Conservation (phyloP, 37 sponge, comb jelly and placozoan species). For the Amphimedon queenslandica region DNA sequence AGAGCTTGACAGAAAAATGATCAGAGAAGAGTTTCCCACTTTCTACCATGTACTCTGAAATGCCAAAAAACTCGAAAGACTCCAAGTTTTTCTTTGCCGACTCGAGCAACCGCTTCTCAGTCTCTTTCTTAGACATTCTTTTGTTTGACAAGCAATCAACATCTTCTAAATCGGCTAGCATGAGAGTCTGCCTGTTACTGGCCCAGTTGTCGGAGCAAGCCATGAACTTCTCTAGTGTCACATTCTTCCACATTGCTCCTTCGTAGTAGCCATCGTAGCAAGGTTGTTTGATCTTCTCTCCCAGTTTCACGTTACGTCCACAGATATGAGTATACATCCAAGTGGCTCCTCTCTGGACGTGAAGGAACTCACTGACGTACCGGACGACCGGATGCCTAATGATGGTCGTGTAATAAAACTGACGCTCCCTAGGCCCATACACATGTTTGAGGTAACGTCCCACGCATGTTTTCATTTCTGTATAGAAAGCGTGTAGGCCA, state of each 20-base stretch:
- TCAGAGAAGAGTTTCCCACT: conserved; percentile 61
- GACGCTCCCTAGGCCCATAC: neutral
- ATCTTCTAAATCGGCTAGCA: conserved; percentile 63
- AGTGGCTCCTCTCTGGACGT: conserved; percentile 69
- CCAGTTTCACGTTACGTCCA: conserved; percentile 17
- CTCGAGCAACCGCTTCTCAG: conserved; percentile 26
- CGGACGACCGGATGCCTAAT: conserved; percentile 75
- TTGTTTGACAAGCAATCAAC: conserved; percentile 49
- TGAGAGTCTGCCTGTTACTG: conserved; percentile 72
- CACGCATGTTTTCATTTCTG: conserved; percentile 63
- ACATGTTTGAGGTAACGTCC: conserved; percentile 10
- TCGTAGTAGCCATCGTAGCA: conserved; percentile 70
- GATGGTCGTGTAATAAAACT: conserved; percentile 47
- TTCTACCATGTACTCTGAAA: conserved; percentile 71
- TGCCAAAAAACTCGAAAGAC: conserved; percentile 65
- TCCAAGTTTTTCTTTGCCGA: conserved; percentile 70
- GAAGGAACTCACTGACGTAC: conserved; percentile 82
- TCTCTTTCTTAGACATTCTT: neutral
- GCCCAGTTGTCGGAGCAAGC: conserved; percentile 77
- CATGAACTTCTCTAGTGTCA: conserved; percentile 63
- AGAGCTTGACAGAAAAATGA: conserved; percentile 62
- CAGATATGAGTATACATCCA: conserved; percentile 47
- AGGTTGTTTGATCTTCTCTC: conserved; percentile 35
- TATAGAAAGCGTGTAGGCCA: conserved; percentile 74
- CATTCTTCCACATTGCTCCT: conserved; percentile 41